These are phyloP conservation scores for Chelonoidis abingdonii DNA, from an alignment of 2,113 vertebrate genomes.

Conservation along the genomic window DNA sequence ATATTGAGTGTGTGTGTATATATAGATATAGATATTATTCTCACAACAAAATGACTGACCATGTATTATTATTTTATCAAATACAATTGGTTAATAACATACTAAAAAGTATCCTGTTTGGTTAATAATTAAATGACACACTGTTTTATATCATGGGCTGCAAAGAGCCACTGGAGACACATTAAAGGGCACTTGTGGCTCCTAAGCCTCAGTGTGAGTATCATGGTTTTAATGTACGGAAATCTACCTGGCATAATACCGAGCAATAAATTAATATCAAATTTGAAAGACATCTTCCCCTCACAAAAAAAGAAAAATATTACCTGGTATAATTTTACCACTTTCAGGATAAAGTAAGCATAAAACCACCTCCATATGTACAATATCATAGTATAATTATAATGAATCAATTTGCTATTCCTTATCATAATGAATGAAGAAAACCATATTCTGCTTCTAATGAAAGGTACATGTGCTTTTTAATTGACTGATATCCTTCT, in stretches of 20 bases:
- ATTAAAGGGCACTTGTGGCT: background rate
- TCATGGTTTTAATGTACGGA: background rate
- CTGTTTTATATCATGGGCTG: background rate
- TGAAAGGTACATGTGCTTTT: constrained; percentile 6
- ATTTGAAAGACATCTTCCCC: background rate
- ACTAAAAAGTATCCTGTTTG: background rate
- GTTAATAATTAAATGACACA: background rate
- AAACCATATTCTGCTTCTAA: constrained; percentile 15
- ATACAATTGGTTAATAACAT: background rate
- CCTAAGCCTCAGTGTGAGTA: background rate
- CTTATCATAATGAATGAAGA: constrained; percentile 10
- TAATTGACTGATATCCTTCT: constrained; percentile 19
- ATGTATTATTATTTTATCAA: background rate
- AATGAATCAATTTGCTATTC: background rate
- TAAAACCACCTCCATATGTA: background rate
- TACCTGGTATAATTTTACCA: background rate
- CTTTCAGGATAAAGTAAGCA: background rate
- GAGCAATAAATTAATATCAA: background rate
- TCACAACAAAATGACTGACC: background rate
- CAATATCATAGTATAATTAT: background rate
- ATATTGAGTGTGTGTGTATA: too few species aligned
- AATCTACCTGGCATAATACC: background rate
- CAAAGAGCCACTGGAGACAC: background rate
- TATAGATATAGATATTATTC: too few species aligned
- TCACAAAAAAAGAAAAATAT: background rate